Evolutionary conservation across 30 jellyfish, hydroid and myxozoan species (phyloP), one percentile per base, ranked within the genome.

Genomic region (Hydractinia echinata): DNA sequence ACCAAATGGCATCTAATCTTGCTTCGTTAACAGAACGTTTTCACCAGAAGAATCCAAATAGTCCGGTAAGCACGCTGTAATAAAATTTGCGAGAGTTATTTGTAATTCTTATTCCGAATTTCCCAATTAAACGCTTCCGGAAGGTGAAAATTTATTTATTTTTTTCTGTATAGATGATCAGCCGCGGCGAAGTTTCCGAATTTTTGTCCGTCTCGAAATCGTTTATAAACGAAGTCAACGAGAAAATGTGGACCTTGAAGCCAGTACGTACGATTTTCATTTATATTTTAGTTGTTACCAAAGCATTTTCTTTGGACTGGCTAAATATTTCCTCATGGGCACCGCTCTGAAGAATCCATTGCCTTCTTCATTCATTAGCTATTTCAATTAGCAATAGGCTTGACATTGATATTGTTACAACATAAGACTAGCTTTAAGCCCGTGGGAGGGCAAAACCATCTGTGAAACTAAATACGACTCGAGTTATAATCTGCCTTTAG

Each of bases 211-310:
- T 82, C 56, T 86, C 99, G 15, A 87, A 86, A 72, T 83, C 99
- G 16, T 93, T 93, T 66, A 93, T 93, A 73, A 84, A 90, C 39
- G 99, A 93, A 87, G 99, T 93, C 20, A 93, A 93, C 61, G 99
- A 93, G 64, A 94, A 87, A 61, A 83, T 93, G 76, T 93, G 99
- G 99, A 87, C 96, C 11, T 80, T 87, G 53, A 93, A 93, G 51
- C 99, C 99, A 83, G 99, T 93, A 83, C 0, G 97, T 5, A 15
- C 56, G n/a, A 13, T 55, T 54, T 54, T 66, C 20, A 30, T 30
- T 30, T 30, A 30, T 30, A 30, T 30, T 30, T 30, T 30, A 0
- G 2, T 30, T 30, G 44, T 30, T 30, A 30, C 44, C 44, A 30
- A 30, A 30, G 2, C 44, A 30, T 2, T 1, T 30, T 30, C 44